A percentile compares a stretch with the other conserved stretches of the same genome.
Evolutionary conservation across 2,888 invertebrate genomes (phyloP).

Genomic region (Nymphalis c-album): DNA sequence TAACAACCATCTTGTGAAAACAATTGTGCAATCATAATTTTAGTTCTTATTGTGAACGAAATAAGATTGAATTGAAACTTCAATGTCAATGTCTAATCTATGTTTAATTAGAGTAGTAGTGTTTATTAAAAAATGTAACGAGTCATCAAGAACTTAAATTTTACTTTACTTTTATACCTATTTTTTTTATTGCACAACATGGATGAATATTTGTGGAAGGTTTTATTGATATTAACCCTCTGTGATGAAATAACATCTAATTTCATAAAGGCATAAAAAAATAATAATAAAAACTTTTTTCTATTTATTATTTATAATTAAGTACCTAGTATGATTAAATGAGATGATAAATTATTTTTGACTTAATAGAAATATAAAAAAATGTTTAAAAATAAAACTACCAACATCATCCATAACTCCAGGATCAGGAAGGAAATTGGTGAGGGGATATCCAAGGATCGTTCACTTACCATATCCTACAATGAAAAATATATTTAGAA

Average conservation of each 20-base stretch:
- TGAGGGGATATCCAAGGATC: conserved; percentile 40
- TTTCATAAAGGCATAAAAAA: no score
- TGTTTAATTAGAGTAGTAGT: conserved; percentile 8
- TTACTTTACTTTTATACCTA: no score
- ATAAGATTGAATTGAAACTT: not conserved
- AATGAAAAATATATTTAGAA: conserved; percentile 47
- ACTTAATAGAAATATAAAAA: not conserved
- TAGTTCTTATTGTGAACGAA: not conserved
- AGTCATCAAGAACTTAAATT: no score
- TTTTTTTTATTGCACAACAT: no score
- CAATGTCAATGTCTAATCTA: not conserved
- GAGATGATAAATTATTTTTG: not conserved
- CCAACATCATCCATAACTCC: conserved; percentile 44
- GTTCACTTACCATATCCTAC: conserved; percentile 67
- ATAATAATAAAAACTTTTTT: not conserved
- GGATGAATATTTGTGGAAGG: no score
- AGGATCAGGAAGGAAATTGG: conserved; percentile 45
- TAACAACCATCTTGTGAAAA: not conserved
- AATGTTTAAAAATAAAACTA: conserved; percentile 39
- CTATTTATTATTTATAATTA: not conserved
- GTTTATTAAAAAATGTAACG: not conserved
- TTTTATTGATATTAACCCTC: no score
- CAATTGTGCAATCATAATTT: not conserved
- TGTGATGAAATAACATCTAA: no score
- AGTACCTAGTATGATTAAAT: no score